These are phyloP conservation scores for Xyrauchen texanus DNA, from an alignment of 2,113 vertebrate genomes.

Conservation along the genomic window DNA sequence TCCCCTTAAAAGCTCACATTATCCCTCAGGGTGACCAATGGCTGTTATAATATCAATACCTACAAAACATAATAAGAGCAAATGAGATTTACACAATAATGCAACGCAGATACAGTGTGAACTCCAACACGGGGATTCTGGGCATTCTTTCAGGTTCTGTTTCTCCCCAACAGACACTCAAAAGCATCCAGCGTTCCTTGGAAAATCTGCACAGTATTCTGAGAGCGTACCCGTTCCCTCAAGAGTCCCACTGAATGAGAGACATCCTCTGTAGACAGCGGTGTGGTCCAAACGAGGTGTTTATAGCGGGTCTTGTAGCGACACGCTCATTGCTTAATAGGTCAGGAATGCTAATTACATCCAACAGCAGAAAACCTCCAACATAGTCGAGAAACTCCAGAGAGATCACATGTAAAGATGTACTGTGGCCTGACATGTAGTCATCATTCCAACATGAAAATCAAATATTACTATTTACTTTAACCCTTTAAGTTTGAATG, in stretches of 20 bases:
- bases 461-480: too few species aligned
- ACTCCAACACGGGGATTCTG: conserved; percentile 73
- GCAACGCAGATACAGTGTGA: conserved; percentile 62
- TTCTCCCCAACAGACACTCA: conserved; percentile 48
- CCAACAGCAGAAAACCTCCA: conserved; percentile 26
- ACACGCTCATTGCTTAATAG: conserved; percentile 57
- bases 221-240: conserved; percentile 5
- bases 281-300: not conserved
- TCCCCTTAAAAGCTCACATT: not conserved
- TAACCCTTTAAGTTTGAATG: too few species aligned
- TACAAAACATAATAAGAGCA: too few species aligned
- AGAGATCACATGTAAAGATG: conserved; percentile 33
- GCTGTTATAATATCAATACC: too few species aligned
- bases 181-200: not conserved
- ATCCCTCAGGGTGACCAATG: not conserved
- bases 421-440: not conserved
- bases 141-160: conserved; percentile 68
- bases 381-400: not conserved
- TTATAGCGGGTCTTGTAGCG: conserved; percentile 59
- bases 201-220: conserved; percentile 34
- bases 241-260: not conserved
- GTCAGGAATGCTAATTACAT: conserved; percentile 60
- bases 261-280: not conserved
- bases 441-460: too few species aligned
- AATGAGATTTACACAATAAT: too few species aligned